These are phyloP conservation scores for Steinernema scapterisci DNA, from an alignment of 2,888 invertebrate genomes.

Conservation along the genomic window DNA sequence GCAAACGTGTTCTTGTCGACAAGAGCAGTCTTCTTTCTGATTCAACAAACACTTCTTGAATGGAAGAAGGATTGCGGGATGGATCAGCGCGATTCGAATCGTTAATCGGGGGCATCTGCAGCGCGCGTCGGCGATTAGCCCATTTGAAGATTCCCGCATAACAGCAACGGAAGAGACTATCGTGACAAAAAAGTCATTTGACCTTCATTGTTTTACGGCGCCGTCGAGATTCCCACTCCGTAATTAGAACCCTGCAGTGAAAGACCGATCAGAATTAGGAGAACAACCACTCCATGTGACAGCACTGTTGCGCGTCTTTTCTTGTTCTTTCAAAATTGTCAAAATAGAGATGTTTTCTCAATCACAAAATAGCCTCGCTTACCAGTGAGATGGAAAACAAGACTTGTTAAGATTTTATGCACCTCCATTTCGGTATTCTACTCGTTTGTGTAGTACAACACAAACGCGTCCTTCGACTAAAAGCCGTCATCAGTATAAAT, in stretches of 20 bases:
- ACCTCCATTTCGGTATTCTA: background rate
- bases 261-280: background rate
- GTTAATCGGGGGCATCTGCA: slow-evolving; percentile 5
- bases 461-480: slow-evolving; percentile 49
- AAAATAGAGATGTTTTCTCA: too few species aligned
- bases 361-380: too few species aligned
- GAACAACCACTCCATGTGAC: too few species aligned
- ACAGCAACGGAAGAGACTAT: background rate
- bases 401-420: background rate
- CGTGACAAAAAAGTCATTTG: background rate
- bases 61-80: slow-evolving; percentile 19
- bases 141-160: slow-evolving; percentile 23
- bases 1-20: slow-evolving; percentile 16
- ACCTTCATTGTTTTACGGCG: slow-evolving; percentile 11
- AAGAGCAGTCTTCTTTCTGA: background rate
- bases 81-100: background rate
- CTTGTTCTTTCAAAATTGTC: too few species aligned
- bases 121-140: slow-evolving; percentile 17
- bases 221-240: background rate
- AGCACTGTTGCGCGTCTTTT: too few species aligned
- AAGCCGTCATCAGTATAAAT: slow-evolving; percentile 33
- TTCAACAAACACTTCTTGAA: slow-evolving; percentile 23
- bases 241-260: slow-evolving; percentile 20
- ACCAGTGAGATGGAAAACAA: too few species aligned
- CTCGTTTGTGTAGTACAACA: slow-evolving; percentile 49